Evolutionary conservation across 2,797 vertebrate genomes (phyloP).

Genomic region (Eremophila alpestris): DNA sequence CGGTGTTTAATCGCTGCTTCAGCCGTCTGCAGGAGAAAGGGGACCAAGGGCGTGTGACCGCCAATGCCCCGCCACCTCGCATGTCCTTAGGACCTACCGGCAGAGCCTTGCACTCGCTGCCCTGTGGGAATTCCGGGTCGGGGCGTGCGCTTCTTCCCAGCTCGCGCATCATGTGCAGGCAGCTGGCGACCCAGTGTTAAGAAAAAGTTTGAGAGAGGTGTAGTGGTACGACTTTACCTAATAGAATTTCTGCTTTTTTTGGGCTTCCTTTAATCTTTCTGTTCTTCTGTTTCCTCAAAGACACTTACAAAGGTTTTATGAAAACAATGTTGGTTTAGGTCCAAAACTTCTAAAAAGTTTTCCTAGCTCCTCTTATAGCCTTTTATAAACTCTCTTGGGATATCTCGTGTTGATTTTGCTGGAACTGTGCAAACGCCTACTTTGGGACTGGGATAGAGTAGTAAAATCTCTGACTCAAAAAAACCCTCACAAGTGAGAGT

Average conservation of each 20-base stretch:
- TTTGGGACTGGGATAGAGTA: not conserved
- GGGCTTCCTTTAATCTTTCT: not conserved
- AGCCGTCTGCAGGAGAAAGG: rapidly evolving
- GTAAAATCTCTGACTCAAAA: not conserved
- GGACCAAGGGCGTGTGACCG: rapidly evolving
- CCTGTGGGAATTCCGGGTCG: rapidly evolving
- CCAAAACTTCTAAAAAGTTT: not conserved
- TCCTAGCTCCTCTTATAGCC: not conserved
- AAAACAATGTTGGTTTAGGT: not conserved
- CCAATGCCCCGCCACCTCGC: rapidly evolving
- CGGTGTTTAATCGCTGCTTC: rapidly evolving
- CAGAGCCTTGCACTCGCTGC: rapidly evolving
- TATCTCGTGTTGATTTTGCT: rapidly evolving
- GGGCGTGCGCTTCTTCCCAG: rapidly evolving
- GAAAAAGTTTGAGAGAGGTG: no score
- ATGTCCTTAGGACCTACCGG: rapidly evolving
- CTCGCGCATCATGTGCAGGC: rapidly evolving
- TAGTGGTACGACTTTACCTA: rapidly evolving
- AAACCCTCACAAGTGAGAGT: not conserved
- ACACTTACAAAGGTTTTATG: not conserved
- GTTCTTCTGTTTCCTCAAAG: not conserved
- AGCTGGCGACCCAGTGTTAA: rapidly evolving
- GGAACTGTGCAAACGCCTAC: not conserved
- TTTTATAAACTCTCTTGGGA: not conserved
- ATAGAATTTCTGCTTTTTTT: rapidly evolving